phyloP scores from a whole-genome alignment of 2,797 vertebrate genomes.

The Darevskia nairensis region DNA sequence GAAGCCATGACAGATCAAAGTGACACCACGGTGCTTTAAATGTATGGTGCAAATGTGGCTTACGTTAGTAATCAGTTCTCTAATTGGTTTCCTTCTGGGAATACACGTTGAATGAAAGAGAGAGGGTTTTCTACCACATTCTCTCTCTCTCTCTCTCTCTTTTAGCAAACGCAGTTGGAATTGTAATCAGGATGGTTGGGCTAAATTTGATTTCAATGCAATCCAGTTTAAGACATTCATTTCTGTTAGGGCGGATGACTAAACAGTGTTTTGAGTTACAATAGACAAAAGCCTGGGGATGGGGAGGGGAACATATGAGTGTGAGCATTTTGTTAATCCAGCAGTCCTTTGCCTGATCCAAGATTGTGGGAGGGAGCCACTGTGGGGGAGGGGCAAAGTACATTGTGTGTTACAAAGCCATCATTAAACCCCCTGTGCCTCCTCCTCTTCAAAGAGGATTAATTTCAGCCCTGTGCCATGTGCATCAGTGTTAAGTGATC shows the following conservation, averaged over 20 bases:
- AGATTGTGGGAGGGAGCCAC: not conserved
- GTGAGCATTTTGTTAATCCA: not conserved
- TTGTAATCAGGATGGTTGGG: rapidly evolving
- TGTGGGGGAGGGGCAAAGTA: not conserved
- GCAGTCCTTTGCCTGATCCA: rapidly evolving
- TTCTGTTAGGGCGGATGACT: rapidly evolving
- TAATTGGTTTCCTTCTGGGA: not conserved
- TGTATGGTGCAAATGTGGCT: too few relatives aligned
- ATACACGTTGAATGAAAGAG: not conserved
- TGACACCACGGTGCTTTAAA: too few relatives aligned
- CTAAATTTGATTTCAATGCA: not conserved
- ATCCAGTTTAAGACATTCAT: not conserved
- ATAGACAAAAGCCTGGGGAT: not conserved
- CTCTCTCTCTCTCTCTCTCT: too few relatives aligned
- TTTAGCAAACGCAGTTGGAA: not conserved
- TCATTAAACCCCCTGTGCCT: not conserved
- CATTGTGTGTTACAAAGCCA: not conserved
- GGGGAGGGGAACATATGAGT: not conserved
- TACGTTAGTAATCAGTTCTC: not conserved
- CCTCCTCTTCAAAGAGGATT: not conserved
- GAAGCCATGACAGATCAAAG: too few relatives aligned
- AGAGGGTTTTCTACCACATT: not conserved
- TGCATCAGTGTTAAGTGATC: not conserved
- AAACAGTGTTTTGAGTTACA: not conserved
- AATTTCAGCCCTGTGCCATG: not conserved